Base-by-base conservation (phyloP, 2,113 vertebrate genomes). In the Alexandromys fortis region DNA sequence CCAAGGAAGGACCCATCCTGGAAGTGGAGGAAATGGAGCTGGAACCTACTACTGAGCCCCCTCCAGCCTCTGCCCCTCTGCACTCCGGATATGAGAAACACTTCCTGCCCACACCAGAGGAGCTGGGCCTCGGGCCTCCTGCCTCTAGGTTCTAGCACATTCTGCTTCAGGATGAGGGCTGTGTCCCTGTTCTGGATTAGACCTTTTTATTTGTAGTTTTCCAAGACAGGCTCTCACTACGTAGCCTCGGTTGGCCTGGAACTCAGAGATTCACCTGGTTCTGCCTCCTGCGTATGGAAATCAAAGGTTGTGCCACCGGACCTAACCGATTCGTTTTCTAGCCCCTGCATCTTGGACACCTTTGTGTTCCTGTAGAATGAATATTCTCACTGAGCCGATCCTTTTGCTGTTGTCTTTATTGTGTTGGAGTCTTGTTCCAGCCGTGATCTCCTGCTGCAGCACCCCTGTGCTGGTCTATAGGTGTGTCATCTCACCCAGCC, bases 71-170 rank as follows among this genome's bases (percentile, higher is more conserved):
- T 6, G 1, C 33, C 24, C 63, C 22, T 0, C 45, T 91, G 12
- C 87, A 81, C 65, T 98, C 94, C 19, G 98, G 97, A 0, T 98
- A 98, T n/a, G 98, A 98, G 93, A 98, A 97, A 24, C 98, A 98
- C 68, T 98, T 98, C 77, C 92, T 98, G 91, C 98, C 98, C 47
- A 98, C 97, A 0, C 91, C n/a, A 0, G 98, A 98, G 89, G 98
- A 98, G 75, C 92, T 98, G 82, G 95, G 96, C 42, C 95, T 98
- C 14, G 61, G 38, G 14, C 82, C 16, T 24, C 77, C 73, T 8
- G 30, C 13, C 17, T 35, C 14, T 58, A 82, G 21, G 68, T 10
- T 38, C 82, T 16, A 13, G 93, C 90, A 35, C 92, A 86, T 2
- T 12, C 49, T 65, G 26, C 35, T 61, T 49, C 87, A 21, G n/a